Evolutionary conservation across 2,113 vertebrate species (phyloP).

Genomic region (Pedionomus torquatus): DNA sequence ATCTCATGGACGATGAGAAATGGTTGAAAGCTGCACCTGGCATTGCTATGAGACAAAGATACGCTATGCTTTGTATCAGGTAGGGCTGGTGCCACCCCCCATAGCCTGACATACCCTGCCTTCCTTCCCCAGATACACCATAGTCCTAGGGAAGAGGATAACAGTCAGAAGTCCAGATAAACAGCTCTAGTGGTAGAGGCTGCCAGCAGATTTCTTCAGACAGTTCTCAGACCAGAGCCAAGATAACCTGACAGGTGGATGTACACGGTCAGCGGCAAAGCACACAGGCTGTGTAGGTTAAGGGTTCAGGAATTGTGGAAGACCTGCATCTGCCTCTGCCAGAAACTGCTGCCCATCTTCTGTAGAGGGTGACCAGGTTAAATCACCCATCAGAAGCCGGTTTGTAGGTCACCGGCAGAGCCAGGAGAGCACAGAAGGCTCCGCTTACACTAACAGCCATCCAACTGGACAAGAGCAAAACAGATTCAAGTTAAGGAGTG

Average conservation of each 20-base stretch:
- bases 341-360: background rate
- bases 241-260: background rate
- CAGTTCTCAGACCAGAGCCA: background rate
- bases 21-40: background rate
- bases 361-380: background rate
- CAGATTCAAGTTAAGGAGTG: background rate
- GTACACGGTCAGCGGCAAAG: no score
- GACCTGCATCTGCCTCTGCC: background rate
- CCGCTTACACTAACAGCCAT: background rate
- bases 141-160: background rate
- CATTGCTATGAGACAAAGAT: background rate
- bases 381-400: background rate
- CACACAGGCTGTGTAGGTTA: no score
- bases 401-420: constrained; percentile 3
- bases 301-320: background rate
- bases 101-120: background rate
- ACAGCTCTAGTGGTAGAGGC: background rate
- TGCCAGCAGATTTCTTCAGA: background rate
- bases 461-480: background rate
- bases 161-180: background rate
- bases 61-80: background rate
- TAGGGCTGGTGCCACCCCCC: background rate
- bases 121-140: background rate
- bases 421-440: background rate
- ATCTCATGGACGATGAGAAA: background rate